A percentile compares a stretch with the other conserved stretches of the same genome.
phyloP scores from a whole-genome alignment of 1,140 invertebrate genomes.

The Drosophila virilis region DNA sequence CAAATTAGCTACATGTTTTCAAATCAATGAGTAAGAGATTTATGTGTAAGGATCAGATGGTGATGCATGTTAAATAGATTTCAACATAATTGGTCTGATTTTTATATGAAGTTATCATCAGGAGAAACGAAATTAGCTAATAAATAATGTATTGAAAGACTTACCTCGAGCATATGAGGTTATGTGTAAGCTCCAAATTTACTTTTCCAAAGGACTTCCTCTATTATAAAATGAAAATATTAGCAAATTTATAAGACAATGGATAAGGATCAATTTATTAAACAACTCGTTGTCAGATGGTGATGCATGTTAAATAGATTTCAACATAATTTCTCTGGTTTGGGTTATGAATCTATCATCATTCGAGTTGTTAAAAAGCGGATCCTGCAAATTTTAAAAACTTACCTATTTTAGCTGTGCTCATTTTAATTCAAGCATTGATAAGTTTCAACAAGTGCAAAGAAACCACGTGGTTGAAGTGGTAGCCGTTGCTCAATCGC shows the following conservation, averaged over 20 bases:
- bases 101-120: constrained; percentile 51
- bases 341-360: constrained; percentile 67
- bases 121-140: not conserved
- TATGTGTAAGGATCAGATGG: constrained; percentile 36
- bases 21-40: not conserved
- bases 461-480: constrained; percentile 30
- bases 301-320: constrained; percentile 71
- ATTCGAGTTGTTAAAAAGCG: constrained; percentile 9
- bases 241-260: not conserved
- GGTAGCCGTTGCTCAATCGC: constrained; percentile 1
- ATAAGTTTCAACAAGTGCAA: not conserved
- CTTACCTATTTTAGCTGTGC: not conserved
- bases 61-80: constrained; percentile 53
- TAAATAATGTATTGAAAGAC: not conserved
- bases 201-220: not conserved
- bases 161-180: constrained; percentile 10
- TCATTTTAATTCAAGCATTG: constrained; percentile 1
- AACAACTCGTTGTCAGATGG: constrained; percentile 56
- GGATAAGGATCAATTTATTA: not conserved
- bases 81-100: constrained; percentile 43
- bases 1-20: constrained; percentile 2
- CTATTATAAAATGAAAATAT: constrained; percentile 18
- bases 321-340: constrained; percentile 60
- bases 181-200: not conserved
- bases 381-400: not conserved